Evolutionary conservation across 2,888 invertebrate genomes (phyloP).

Genomic region (Caenorhabditis imperialis): DNA sequence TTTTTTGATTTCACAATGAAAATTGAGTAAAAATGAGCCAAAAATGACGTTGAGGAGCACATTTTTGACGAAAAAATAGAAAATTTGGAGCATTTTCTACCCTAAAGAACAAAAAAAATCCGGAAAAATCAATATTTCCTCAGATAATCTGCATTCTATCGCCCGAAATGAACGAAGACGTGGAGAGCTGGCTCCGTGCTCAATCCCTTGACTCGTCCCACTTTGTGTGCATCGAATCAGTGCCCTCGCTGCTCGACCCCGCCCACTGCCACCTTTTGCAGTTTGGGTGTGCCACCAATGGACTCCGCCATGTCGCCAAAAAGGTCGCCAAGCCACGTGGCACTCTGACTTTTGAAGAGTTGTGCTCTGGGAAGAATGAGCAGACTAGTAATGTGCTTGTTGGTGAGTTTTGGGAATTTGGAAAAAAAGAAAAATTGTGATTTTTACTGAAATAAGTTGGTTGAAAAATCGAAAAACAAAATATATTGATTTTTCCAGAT

Average conservation of each 20-base stretch:
- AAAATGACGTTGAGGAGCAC: no score
- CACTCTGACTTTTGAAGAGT: slow-evolving; percentile 26
- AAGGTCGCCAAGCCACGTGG: slow-evolving; percentile 6
- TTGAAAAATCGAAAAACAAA: no score
- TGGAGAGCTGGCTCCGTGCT: slow-evolving; percentile 41
- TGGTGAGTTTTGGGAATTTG: slow-evolving; percentile 28
- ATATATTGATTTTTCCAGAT: no score
- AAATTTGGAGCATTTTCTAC: no score
- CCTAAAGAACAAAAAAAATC: no score
- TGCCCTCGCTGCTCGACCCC: slow-evolving; percentile 23
- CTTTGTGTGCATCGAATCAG: slow-evolving; percentile 39
- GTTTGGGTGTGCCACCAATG: slow-evolving; percentile 48
- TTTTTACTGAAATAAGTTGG: no score
- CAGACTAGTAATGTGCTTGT: slow-evolving; percentile 23
- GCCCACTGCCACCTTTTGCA: slow-evolving; percentile 43
- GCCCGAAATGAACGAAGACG: slow-evolving; percentile 40
- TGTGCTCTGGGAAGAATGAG: slow-evolving; percentile 11
- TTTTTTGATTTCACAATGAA: no score
- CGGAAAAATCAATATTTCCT: no score
- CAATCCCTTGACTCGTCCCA: slow-evolving; percentile 28
- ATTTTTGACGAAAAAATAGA: slow-evolving; percentile 4
- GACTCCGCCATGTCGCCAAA: slow-evolving; percentile 28
- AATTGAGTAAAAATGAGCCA: no score
- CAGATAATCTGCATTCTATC: slow-evolving; percentile 53
- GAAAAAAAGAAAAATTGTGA: no score